Base-by-base conservation (phyloP, 2,797 vertebrate genomes). In the Etheostoma perlongum region DNA sequence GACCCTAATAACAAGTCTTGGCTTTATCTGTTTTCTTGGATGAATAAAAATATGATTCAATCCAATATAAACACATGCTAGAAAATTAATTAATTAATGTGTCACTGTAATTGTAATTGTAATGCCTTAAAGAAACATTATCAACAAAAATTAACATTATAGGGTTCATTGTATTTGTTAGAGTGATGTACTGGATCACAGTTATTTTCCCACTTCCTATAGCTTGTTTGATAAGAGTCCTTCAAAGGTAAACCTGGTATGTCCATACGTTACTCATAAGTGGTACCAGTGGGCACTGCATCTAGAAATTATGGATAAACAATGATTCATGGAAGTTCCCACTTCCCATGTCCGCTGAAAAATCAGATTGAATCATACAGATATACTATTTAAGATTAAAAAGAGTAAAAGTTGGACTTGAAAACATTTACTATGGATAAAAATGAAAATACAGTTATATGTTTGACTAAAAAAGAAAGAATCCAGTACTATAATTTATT, bases 301-400 rank as follows among this genome's bases (percentile, higher is more conserved):
- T 9, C 21, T 21, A 66, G 14, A 60, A 44, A 64, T 51, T 12
- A 70, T 15, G 23, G 48, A 74, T 49, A 57, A 72, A 63, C 36
- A 10, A 57, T 46, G 11, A 72, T 33, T 74, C 59, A 65, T 18
- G 12, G 40, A 59, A 62, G 27, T 67, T 44, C 4, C 14, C 54
- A 52, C 25, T 21, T 51, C 30, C 18, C 18, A 64, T 46, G 6
- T 65, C 18, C 6, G 42, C n/a, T 16, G 6, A 14, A 6, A 14
- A 57, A 61, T 54, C 4, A 30, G 30, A 53, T 9, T 25, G 6
- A 42, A 25, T 59, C 15, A 51, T 16, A 27, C 49, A 74, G 25
- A 54, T 36, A 54, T 44, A 65, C 8, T 21, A 25, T 72, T 40
- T 44, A 1, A 0, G 11, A 15, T 12, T 65, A 9, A 47, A 59